These are phyloP conservation scores for Motacilla tschutschensis DNA, from an alignment of 2,113 vertebrate genomes.

Conservation along the genomic window DNA sequence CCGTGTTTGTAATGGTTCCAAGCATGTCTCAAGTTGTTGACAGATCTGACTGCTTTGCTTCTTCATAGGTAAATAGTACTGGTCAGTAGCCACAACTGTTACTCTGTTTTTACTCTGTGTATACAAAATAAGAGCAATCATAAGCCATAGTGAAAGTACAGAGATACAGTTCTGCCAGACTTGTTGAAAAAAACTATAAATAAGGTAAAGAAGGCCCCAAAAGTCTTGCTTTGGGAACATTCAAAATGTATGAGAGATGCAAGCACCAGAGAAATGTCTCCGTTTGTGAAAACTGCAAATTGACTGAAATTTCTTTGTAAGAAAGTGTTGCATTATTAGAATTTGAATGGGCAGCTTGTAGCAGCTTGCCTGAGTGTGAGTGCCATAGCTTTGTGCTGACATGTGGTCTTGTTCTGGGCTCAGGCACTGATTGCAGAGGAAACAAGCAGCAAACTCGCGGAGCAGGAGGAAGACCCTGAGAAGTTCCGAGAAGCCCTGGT, in stretches of 20 bases:
- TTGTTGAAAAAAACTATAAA: background rate
- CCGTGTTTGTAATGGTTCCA: background rate
- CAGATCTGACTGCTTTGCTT: background rate
- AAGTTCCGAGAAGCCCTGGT: conserved; percentile 89
- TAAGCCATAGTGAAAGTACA: background rate
- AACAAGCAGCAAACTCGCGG: conserved; percentile 82
- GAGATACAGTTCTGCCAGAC: background rate
- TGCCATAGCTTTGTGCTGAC: background rate
- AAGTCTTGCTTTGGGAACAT: background rate
- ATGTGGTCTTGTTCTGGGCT: background rate
- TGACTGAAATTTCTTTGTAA: background rate
- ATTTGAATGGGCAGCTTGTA: background rate
- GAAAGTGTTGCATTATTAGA: background rate
- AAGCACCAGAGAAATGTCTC: background rate
- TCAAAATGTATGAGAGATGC: background rate
- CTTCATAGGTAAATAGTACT: background rate
- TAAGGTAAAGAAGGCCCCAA: background rate
- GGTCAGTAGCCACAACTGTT: background rate
- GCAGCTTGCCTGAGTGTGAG: background rate
- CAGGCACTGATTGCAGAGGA: conserved; percentile 96
- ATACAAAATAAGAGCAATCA: background rate
- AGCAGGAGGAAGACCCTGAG: conserved; percentile 89
- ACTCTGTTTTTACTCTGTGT: background rate
- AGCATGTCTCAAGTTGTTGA: background rate
- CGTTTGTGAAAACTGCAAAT: background rate